Percentiles rank a stretch among this genome's conserved stretches.
phyloP scores from a whole-genome alignment of 2,888 invertebrate species.

The Synanthedon myopaeformis region DNA sequence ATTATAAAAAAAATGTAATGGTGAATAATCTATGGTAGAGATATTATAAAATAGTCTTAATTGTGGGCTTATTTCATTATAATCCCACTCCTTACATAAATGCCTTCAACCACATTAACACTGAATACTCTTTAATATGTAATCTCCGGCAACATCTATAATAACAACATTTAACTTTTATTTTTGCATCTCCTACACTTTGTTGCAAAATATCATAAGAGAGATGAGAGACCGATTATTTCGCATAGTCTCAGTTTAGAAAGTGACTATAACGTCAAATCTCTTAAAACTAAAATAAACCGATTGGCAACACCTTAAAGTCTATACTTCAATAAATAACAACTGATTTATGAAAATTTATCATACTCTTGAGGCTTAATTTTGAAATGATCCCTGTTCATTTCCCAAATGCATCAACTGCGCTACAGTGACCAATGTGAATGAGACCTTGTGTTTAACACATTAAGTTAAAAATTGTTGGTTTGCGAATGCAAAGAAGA shows the following conservation, averaged over 20 bases:
- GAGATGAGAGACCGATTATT: slow-evolving; percentile 49
- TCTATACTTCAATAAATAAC: slow-evolving; percentile 66
- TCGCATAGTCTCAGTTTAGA: slow-evolving; percentile 27
- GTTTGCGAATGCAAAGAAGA: slow-evolving; percentile 27
- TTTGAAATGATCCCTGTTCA: slow-evolving; percentile 53
- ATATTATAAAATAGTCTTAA: too few relatives aligned
- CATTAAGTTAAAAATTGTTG: slow-evolving; percentile 30
- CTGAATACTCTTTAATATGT: slow-evolving; percentile 21
- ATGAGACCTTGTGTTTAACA: slow-evolving; percentile 32
- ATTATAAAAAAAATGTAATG: too few relatives aligned
- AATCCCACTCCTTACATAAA: too few relatives aligned
- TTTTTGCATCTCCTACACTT: slow-evolving; percentile 24
- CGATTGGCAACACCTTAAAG: slow-evolving; percentile 63
- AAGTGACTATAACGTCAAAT: slow-evolving; percentile 42
- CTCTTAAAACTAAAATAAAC: slow-evolving; percentile 51
- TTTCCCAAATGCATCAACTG: slow-evolving; percentile 29
- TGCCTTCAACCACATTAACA: slow-evolving; percentile 3
- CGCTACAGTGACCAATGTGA: slow-evolving; percentile 26
- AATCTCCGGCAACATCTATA: slow-evolving; percentile 27
- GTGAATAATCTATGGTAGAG: too few relatives aligned
- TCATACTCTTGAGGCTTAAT: slow-evolving; percentile 68
- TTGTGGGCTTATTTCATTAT: too few relatives aligned
- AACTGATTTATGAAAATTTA: slow-evolving; percentile 68
- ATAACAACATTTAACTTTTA: slow-evolving; percentile 26
- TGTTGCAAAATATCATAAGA: slow-evolving; percentile 30